Evolutionary conservation across 2,113 vertebrate genomes (phyloP).

Genomic region (Harpagus bidentatus): DNA sequence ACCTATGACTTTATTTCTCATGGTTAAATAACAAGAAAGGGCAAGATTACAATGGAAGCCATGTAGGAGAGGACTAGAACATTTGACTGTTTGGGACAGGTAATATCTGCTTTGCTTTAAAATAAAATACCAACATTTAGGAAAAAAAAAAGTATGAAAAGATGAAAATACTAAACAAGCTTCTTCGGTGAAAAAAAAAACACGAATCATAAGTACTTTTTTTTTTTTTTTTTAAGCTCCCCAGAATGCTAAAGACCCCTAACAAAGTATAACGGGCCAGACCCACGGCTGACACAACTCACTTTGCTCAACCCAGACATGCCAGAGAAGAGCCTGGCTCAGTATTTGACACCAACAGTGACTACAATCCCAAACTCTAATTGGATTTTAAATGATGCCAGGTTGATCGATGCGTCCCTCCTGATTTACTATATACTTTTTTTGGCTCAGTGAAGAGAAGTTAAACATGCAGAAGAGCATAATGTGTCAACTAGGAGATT

Average conservation of each 20-base stretch:
- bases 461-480: slow-evolving; percentile 13
- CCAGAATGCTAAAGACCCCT: background rate
- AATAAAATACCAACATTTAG: background rate
- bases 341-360: background rate
- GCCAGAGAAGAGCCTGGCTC: background rate
- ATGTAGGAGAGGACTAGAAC: background rate
- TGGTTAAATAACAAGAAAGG: background rate
- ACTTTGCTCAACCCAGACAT: background rate
- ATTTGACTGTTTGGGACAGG: background rate
- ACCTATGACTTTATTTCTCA: background rate
- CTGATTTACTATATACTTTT: background rate
- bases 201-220: too few species aligned
- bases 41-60: background rate
- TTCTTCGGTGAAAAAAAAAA: background rate
- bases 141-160: too few species aligned
- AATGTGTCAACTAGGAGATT: slow-evolving; percentile 28
- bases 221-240: background rate
- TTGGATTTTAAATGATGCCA: background rate
- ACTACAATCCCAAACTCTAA: background rate
- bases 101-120: background rate
- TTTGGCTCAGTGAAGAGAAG: background rate
- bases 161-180: background rate
- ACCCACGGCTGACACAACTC: background rate
- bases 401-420: background rate
- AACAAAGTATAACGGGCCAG: background rate